phyloP scores from a whole-genome alignment of 2,888 invertebrate species.

The Euphydryas editha region DNA sequence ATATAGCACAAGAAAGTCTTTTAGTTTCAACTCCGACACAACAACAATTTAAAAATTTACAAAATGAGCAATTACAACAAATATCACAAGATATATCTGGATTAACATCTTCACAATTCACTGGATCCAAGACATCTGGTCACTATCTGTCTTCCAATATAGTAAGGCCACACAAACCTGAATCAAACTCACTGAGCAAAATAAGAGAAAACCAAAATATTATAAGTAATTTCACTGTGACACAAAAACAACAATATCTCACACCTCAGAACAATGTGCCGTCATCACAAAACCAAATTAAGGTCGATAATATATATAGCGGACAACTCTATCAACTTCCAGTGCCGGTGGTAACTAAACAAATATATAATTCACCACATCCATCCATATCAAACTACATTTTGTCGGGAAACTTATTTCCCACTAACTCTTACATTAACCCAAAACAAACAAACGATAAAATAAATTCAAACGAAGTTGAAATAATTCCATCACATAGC shows the following conservation, averaged over 20 bases:
- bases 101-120: slow-evolving; percentile 70
- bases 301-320: slow-evolving; percentile 64
- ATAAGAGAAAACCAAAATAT: slow-evolving; percentile 2
- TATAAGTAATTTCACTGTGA: neutral
- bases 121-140: slow-evolving; percentile 43
- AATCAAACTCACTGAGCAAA: slow-evolving; percentile 4
- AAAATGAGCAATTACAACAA: slow-evolving; percentile 55
- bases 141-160: slow-evolving; percentile 42
- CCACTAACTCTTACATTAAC: slow-evolving; percentile 2
- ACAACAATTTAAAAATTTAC: slow-evolving; percentile 58
- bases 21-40: slow-evolving; percentile 54
- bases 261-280: slow-evolving; percentile 22
- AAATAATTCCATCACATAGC: slow-evolving; percentile 64
- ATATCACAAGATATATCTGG: slow-evolving; percentile 58
- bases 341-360: slow-evolving; percentile 71
- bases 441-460: slow-evolving; percentile 34
- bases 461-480: slow-evolving; percentile 47
- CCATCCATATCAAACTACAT: slow-evolving; percentile 35
- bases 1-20: slow-evolving; percentile 64
- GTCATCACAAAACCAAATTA: slow-evolving; percentile 30
- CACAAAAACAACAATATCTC: slow-evolving; percentile 28
- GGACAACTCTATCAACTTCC: slow-evolving; percentile 74
- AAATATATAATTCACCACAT: slow-evolving; percentile 64
- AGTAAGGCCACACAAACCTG: slow-evolving; percentile 41
- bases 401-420: slow-evolving; percentile 21